Evolutionary conservation across 2,113 vertebrate genomes (phyloP), one percentile per base, ranked within the genome.

Genomic region (Lamprologus ornatipinnis): DNA sequence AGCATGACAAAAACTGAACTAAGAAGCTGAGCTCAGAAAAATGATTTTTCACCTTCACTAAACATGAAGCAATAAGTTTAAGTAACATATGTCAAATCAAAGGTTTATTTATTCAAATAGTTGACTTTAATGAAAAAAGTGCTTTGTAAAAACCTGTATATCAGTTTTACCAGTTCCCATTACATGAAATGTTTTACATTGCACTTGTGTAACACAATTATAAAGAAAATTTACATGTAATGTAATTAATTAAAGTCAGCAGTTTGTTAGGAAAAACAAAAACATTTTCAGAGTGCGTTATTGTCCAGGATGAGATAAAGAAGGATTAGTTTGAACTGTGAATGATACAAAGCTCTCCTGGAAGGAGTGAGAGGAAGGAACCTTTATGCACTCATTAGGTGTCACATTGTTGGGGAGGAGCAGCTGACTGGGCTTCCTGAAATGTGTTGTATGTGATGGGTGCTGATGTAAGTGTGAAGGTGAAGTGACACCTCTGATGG

Each of bases 201-300:
- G 31, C 60, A n/a, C 17, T 65, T 65, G 15, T 2, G 19, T 65
- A 5, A n/a, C 33, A 65, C 3, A 65, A n/a, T 65, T 37, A 12
- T 2, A 37, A 7, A n/a, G 33, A n/a, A 0, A 3, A 13, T 37
- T 65, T n/a, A 37, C 33, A 65, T 37, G 4, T n/a, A 0, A 2
- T 65, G 1, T 37, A 65, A n/a, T 65, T 35, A 65, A 0, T 35
- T 65, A 65, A 65, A 65, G 60, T 65, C 31, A 35, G 17, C 60
- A 65, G 17, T 65, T 35, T 65, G 60, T n/a, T 65, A 65, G 31
- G 17, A 35, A 65, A 65, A 65, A 35, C 4, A 65, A 35, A 65
- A 65, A 12, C 60, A 35, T 65, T 65, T 35, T 65, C 60, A 35
- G 9, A 7, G 2, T 35, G 6, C 3, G 1, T 1, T 21, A 65